Conservation (phyloP, 2,888 invertebrate genomes). For the Tricholauxania praeusta region DNA sequence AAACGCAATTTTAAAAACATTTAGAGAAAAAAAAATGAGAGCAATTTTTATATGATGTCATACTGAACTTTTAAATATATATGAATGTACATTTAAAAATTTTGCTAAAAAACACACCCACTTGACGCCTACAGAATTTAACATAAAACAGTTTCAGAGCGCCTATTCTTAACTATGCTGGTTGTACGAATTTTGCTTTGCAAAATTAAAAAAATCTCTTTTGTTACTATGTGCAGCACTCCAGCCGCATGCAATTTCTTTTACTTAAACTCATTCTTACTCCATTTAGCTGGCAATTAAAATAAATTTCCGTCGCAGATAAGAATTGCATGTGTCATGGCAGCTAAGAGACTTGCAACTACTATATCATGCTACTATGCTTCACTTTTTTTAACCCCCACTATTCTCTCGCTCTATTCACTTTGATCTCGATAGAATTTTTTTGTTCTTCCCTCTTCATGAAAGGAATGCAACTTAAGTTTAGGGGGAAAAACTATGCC, state of each 20-base stretch:
- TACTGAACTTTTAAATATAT: no score
- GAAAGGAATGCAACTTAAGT: no score
- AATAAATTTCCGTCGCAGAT: constrained; percentile 45
- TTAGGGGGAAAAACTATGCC: no score
- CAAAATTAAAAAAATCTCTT: constrained; percentile 43
- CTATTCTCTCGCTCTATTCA: neutral
- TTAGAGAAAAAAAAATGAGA: neutral
- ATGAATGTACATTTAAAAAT: neutral
- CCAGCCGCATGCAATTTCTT: constrained; percentile 57
- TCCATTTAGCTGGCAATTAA: constrained; percentile 63
- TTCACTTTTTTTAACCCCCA: neutral
- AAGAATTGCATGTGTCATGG: constrained; percentile 23
- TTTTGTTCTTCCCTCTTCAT: no score
- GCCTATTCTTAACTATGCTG: neutral
- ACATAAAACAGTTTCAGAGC: neutral
- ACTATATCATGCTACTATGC: neutral
- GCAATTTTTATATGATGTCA: no score
- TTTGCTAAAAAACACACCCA: neutral
- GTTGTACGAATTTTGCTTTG: no score
- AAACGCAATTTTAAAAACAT: neutral
- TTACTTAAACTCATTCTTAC: constrained; percentile 61
- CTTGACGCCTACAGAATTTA: neutral
- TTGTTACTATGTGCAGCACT: constrained; percentile 56
- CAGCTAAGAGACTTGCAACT: neutral
- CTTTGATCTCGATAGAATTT: no score